Conservation (phyloP, 2,113 vertebrate genomes). For the Mus pahari region DNA sequence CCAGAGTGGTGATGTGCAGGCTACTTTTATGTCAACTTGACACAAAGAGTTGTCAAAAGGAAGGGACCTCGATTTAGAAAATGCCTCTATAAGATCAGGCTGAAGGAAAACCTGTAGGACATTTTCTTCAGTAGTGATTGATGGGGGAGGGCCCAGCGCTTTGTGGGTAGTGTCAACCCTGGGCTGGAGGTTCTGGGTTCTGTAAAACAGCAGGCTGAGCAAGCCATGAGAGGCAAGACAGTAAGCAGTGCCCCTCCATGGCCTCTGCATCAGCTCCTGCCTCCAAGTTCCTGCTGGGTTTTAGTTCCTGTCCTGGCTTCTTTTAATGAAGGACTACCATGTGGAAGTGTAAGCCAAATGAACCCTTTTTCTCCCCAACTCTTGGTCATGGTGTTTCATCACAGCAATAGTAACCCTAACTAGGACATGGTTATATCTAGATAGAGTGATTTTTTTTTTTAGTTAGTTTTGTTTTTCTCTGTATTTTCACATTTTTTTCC, state of each 20-base stretch:
- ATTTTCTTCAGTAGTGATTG: background rate
- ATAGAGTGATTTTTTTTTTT: conserved; percentile 34
- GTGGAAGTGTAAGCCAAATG: background rate
- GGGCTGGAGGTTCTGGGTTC: background rate
- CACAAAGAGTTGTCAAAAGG: background rate
- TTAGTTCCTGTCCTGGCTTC: background rate
- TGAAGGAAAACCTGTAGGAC: background rate
- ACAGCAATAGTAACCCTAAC: background rate
- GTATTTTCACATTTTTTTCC: conserved; percentile 52
- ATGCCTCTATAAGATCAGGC: background rate
- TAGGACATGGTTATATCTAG: background rate
- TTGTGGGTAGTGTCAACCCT: background rate
- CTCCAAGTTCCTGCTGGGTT: background rate
- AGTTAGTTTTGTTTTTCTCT: conserved; percentile 50
- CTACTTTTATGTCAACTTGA: background rate
- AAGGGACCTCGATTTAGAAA: background rate
- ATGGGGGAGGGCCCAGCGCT: background rate
- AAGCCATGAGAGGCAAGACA: background rate
- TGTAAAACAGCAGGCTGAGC: background rate
- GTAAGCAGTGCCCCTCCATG: background rate
- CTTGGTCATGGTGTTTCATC: background rate
- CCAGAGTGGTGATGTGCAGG: background rate
- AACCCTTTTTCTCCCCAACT: background rate
- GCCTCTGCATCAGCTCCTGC: background rate
- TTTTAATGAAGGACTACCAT: background rate